Evolutionary conservation across 2,113 vertebrate species (phyloP).

Genomic region (Myotis davidii): DNA sequence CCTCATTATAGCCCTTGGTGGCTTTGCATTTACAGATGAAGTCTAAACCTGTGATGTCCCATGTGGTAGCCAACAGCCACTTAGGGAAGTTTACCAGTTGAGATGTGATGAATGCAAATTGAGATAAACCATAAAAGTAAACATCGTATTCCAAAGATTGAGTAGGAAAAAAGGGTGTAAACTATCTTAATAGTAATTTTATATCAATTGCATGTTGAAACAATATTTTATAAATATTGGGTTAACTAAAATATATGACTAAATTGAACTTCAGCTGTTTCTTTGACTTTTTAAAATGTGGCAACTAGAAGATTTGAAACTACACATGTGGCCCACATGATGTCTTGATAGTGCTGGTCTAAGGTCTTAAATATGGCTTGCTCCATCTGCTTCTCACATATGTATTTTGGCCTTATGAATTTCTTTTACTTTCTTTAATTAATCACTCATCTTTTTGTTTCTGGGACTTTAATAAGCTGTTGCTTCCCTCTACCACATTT

Average conservation of each 20-base stretch:
- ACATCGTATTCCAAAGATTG: neutral
- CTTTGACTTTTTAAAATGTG: neutral
- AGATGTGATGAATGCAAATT: neutral
- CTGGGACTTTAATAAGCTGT: neutral
- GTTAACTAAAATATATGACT: neutral
- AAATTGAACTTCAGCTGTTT: neutral
- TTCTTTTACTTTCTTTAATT: neutral
- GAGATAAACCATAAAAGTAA: neutral
- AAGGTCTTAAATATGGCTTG: neutral
- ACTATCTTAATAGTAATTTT: neutral
- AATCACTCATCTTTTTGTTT: neutral
- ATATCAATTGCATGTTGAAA: neutral
- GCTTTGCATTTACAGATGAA: neutral
- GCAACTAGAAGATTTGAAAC: neutral
- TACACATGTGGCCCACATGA: neutral
- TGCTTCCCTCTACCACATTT: neutral
- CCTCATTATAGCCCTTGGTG: neutral
- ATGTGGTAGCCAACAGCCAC: too few relatives aligned
- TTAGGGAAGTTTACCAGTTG: neutral
- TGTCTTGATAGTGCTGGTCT: neutral
- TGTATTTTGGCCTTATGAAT: neutral
- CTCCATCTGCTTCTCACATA: neutral
- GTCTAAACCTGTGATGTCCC: neutral
- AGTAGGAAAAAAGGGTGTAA: neutral
- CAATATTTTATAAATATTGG: conserved; percentile 7